Base-by-base conservation (phyloP, 2,113 vertebrate genomes). In the Isichthys henryi region DNA sequence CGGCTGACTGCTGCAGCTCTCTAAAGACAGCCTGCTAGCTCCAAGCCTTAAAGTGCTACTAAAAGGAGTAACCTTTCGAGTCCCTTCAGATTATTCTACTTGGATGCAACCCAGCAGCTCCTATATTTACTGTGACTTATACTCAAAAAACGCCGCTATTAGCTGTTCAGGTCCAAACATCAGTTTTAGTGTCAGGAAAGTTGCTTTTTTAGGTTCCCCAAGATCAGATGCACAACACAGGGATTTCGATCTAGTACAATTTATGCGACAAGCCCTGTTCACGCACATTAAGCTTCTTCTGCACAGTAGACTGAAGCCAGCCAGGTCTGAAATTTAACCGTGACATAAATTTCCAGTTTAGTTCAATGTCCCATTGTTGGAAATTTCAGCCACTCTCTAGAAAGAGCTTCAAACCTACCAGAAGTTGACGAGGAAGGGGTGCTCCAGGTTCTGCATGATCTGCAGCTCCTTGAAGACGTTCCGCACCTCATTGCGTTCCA, bases 391-490 rank as follows among this genome's bases (percentile, higher is more conserved):
- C 43, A 27, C 49, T 3, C 11, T 13, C 56, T 35, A 45, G 27
- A 53, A 48, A n/a, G 82, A 66, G 19, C 0, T 35, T 23, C 35
- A 21, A 21, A 87, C 96, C 97, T 93, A 99, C 98, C 98, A 99
- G 92, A 99, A 95, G 92, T 99, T 99, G 85, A 99, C 99, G 48
- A 99, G 94, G 92, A 99, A 99, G 2, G 98, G 97, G 27, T 99
- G 99, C 48, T 99, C 98, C 31, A 99, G 95, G 35, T 97, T 97
- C 93, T 99, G 97, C 99, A 99, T 98, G 91, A 99, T 99, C 96
- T 99, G 98, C 88, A 99, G 95, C 92, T 99, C 99, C 91, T 99
- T 99, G 93, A 99, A 96, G 90, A 99, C 98, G 0, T 99, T 99
- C 56, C 97, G 96, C 89, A 99, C 98, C 96, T 99, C 99, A 0